Evolutionary conservation across 1,140 invertebrate species (phyloP).

Genomic region (Micrasema longulum): DNA sequence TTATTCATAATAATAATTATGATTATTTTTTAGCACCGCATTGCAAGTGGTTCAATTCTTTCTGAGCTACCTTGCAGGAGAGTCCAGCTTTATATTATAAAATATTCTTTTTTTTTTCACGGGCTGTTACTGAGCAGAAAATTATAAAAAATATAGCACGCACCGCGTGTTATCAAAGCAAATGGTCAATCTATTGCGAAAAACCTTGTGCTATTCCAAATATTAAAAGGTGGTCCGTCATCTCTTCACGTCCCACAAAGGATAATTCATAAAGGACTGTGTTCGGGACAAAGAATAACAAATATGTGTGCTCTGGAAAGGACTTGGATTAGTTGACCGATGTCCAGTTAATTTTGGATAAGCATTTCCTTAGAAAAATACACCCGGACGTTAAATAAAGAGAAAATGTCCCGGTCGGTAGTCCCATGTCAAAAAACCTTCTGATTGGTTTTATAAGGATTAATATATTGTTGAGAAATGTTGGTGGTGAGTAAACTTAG

Average conservation of each 20-base stretch:
- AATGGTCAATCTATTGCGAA: conserved; percentile 17
- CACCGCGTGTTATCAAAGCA: conserved; percentile 19
- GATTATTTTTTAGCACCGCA: too few relatives aligned
- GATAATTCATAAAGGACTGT: neutral
- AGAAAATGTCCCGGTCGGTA: too few relatives aligned
- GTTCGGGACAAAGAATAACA: conserved; percentile 1
- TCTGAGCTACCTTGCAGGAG: too few relatives aligned
- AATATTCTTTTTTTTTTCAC: conserved; percentile 2
- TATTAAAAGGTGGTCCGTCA: conserved; percentile 28
- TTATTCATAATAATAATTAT: too few relatives aligned
- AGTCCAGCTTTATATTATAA: too few relatives aligned
- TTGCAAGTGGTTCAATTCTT: too few relatives aligned
- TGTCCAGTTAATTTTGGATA: conserved; percentile 39
- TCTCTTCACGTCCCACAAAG: conserved; percentile 14
- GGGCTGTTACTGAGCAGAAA: neutral
- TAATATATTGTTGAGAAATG: too few relatives aligned
- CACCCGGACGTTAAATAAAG: too few relatives aligned
- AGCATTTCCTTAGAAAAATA: conserved; percentile 11
- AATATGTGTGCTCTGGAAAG: neutral
- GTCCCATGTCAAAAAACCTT: too few relatives aligned
- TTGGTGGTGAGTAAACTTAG: too few relatives aligned
- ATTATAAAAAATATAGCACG: conserved; percentile 6
- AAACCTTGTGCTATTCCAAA: neutral
- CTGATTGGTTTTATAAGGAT: too few relatives aligned
- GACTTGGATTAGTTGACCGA: conserved; percentile 8